Evolutionary conservation across 2,797 vertebrate species (phyloP).

Genomic region (Huso huso): DNA sequence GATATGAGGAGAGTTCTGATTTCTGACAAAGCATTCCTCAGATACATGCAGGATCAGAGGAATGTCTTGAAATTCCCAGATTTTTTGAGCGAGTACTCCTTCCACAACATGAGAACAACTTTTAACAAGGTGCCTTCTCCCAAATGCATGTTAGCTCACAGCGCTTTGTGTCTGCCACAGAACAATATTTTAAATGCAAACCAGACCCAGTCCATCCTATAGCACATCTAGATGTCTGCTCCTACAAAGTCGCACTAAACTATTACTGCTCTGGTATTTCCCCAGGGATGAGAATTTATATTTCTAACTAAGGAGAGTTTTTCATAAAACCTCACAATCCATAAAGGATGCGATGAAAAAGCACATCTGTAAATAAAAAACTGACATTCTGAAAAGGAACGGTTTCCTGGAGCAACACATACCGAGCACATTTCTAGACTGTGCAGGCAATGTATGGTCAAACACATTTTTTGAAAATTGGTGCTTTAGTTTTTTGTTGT

Average conservation of each 20-base stretch:
- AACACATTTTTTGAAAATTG: too few relatives aligned
- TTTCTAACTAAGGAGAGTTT: slow-evolving; percentile 15
- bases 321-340: slow-evolving; percentile 18
- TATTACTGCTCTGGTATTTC: slow-evolving; percentile 22
- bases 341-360: slow-evolving; percentile 21
- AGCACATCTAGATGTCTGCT: slow-evolving; percentile 28
- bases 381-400: slow-evolving; percentile 38
- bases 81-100: slow-evolving; percentile 40
- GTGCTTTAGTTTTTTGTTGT: too few relatives aligned
- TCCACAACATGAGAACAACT: slow-evolving; percentile 48
- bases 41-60: slow-evolving; percentile 93
- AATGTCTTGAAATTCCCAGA: slow-evolving; percentile 81
- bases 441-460: too few relatives aligned
- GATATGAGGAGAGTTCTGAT: slow-evolving; percentile 74
- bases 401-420: slow-evolving; percentile 28
- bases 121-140: slow-evolving; percentile 59
- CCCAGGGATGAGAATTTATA: slow-evolving; percentile 21
- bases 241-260: slow-evolving; percentile 20
- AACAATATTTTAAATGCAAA: slow-evolving; percentile 63
- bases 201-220: slow-evolving; percentile 51
- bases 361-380: slow-evolving; percentile 37
- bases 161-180: slow-evolving; percentile 40
- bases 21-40: slow-evolving; percentile 98
- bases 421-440: not conserved
- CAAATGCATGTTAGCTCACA: slow-evolving; percentile 19